phyloP scores from a whole-genome alignment of 2,888 invertebrate genomes.

The Dynastes hyllus region DNA sequence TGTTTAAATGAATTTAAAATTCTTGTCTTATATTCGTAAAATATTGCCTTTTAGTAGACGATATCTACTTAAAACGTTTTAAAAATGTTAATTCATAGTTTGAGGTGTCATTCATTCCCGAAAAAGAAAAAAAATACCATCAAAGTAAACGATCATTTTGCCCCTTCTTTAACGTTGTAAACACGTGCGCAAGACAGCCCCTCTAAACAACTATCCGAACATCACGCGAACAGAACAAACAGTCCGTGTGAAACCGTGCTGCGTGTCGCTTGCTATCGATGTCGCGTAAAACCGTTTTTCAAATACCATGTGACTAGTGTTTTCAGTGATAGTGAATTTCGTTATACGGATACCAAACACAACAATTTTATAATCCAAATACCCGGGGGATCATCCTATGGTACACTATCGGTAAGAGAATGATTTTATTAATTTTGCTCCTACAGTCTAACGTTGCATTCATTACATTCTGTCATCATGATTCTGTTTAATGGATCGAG shows the following conservation, averaged over 20 bases:
- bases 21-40: too few species aligned
- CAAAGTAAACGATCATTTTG: not conserved
- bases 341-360: slow-evolving; percentile 23
- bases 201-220: slow-evolving; percentile 34
- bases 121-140: not conserved
- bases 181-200: slow-evolving; percentile 37
- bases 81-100: not conserved
- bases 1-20: too few species aligned
- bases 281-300: slow-evolving; percentile 23
- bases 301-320: slow-evolving; percentile 38
- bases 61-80: too few species aligned
- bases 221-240: slow-evolving; percentile 30
- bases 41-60: too few species aligned
- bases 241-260: slow-evolving; percentile 33
- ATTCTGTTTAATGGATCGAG: too few species aligned
- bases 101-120: not conserved
- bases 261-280: slow-evolving; percentile 2
- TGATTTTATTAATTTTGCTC: not conserved
- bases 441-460: not conserved
- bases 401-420: slow-evolving; percentile 24
- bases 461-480: not conserved
- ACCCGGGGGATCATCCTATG: not conserved
- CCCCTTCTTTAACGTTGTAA: slow-evolving; percentile 30
- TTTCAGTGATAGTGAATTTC: slow-evolving; percentile 39
- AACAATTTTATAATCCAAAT: not conserved